Percentiles rank a stretch among this genome's conserved stretches.
Conservation (phyloP, 2,797 vertebrate species). For the Amblyraja radiata region DNA sequence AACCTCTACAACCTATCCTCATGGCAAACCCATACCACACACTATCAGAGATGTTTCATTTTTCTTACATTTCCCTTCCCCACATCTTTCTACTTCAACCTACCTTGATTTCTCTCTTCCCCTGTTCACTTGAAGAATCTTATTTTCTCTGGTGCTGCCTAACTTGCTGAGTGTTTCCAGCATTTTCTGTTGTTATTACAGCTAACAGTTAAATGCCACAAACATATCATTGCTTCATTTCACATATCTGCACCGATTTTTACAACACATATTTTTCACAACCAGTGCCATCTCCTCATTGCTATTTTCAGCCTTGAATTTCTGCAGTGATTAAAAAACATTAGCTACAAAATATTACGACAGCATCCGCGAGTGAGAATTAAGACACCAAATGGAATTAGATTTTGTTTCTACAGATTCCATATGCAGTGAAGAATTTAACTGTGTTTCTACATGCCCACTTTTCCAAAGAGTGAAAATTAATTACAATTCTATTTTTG, state of each 20-base stretch:
- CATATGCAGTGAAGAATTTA: neutral
- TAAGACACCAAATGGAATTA: neutral
- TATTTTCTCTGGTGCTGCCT: too few species aligned
- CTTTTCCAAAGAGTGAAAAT: neutral
- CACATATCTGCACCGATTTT: neutral
- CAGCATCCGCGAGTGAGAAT: too few species aligned
- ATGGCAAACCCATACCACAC: too few species aligned
- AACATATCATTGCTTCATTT: conserved; percentile 10
- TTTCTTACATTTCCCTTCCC: too few species aligned
- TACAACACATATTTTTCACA: conserved; percentile 4
- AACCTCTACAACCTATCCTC: too few species aligned
- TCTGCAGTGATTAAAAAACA: neutral
- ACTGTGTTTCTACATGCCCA: neutral
- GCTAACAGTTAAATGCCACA: neutral
- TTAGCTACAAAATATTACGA: neutral
- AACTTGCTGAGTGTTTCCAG: too few species aligned
- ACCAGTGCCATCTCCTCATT: neutral
- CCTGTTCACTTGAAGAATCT: too few species aligned
- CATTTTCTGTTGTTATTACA: too few species aligned
- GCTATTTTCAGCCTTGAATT: neutral
- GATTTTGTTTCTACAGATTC: neutral
- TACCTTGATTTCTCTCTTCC: too few species aligned
- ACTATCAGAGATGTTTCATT: too few species aligned
- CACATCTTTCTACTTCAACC: too few species aligned
- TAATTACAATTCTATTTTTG: neutral